A percentile compares a stretch with the other conserved stretches of the same genome.
These are phyloP conservation scores for Centropyge bicolor DNA, from an alignment of 2,797 vertebrate species.

Conservation along the genomic window DNA sequence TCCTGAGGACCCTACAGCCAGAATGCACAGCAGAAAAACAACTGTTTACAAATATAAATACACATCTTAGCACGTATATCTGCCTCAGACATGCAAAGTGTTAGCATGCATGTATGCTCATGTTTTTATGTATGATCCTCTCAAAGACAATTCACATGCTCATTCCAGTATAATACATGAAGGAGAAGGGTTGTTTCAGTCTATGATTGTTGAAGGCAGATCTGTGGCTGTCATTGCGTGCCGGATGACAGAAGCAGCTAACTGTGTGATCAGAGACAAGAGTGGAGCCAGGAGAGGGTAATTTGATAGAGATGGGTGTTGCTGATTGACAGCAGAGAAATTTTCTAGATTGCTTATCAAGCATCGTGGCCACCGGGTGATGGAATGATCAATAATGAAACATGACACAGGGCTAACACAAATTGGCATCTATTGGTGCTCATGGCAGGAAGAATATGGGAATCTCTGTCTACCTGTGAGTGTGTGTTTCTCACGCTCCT, in stretches of 20 bases:
- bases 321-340: conserved; percentile 65
- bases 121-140: conserved; percentile 46
- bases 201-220: conserved; percentile 42
- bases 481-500: conserved; percentile 15
- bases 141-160: conserved; percentile 38
- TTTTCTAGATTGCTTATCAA: conserved; percentile 59
- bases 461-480: conserved; percentile 19
- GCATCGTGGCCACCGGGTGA: conserved; percentile 32
- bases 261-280: conserved; percentile 46
- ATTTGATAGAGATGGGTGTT: conserved; percentile 55
- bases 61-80: conserved; percentile 44
- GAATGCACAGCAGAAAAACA: conserved; percentile 30
- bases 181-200: conserved; percentile 16
- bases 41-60: conserved; percentile 37
- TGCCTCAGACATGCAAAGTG: conserved; percentile 19
- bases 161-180: conserved; percentile 27
- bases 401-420: conserved; percentile 44
- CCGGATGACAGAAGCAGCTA: conserved; percentile 53
- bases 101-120: neutral
- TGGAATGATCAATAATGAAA: conserved; percentile 60
- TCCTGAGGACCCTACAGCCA: conserved; percentile 44
- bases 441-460: conserved; percentile 15
- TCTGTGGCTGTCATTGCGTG: conserved; percentile 43
- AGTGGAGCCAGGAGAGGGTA: conserved; percentile 40
- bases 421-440: conserved; percentile 31